Base-by-base conservation (phyloP, 1,140 invertebrate genomes). In the Megalopta genalis region DNA sequence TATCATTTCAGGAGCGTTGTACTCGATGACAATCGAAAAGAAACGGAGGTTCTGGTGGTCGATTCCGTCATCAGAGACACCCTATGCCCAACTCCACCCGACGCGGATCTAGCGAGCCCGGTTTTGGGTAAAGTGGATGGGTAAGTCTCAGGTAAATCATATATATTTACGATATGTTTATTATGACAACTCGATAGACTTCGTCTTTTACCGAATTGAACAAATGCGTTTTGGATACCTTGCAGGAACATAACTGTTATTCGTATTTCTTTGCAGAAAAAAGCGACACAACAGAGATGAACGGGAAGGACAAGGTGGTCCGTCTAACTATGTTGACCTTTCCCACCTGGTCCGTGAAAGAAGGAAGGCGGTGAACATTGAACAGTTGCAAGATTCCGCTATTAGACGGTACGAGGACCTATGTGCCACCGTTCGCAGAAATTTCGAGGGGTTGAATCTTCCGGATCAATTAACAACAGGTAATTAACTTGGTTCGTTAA, bases 81-180 rank as follows among this genome's bases (percentile, higher is more conserved):
- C 16, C 25, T 76, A 2, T 21, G 59, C 4, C 57, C 42, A 49
- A 52, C 74, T 37, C 27, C 39, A 18, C 2, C 5, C 37, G 27
- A 0, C 1, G 6, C n/a, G 2, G 18, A 60, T 21, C 8, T 5
- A 2, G 3, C 21, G 42, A 78, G 76, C 64, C 68, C 76, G 18
- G 23, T 72, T 54, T 54, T 72, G 37, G 59, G 68, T 72, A 78
- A 72, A 72, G 23, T 65, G 37, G 25, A 72, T 65, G 60, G 76
- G 76, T 78, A 57, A 78, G 69, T 78, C 49, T 77, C 18, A 71
- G 68, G 59, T 77, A 77, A 77, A 70, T 39, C 8, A 2, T 16
- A 10, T n/a, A 65, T 9, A 21, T 1, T 2, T 46, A 46, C 14
- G 12, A 12, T 14, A 46, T 46, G 12, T 12, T 46, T 14, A 46